These are phyloP conservation scores for Tolmerus cingulatus DNA, from an alignment of 2,888 invertebrate species.

Conservation along the genomic window DNA sequence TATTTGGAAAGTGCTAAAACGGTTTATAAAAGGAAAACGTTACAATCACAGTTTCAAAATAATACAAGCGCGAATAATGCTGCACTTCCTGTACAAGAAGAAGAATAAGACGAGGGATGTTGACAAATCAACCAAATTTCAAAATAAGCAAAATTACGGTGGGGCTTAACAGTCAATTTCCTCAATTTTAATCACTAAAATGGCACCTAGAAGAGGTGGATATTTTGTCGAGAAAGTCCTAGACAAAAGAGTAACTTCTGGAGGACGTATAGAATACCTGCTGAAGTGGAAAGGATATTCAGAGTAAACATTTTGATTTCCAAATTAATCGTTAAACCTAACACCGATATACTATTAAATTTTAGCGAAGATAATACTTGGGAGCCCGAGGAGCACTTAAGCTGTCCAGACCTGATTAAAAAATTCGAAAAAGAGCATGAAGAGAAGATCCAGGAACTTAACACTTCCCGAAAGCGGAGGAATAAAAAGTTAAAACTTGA, in stretches of 20 bases:
- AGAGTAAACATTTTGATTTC: constrained; percentile 65
- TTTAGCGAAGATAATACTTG: constrained; percentile 87
- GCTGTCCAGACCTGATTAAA: constrained; percentile 87
- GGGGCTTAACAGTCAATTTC: not conserved
- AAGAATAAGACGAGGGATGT: not conserved
- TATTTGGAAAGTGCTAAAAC: not conserved
- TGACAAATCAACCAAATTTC: not conserved
- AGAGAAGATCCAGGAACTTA: constrained; percentile 61
- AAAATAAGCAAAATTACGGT: not conserved
- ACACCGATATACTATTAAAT: not conserved
- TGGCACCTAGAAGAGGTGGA: constrained; percentile 63
- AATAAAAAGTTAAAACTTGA: constrained; percentile 65
- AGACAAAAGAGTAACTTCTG: constrained; percentile 75
- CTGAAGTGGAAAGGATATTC: constrained; percentile 83
- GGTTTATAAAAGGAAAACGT: not conserved
- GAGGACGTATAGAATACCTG: constrained; percentile 76
- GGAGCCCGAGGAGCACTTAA: constrained; percentile 94
- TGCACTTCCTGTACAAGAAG: not conserved
- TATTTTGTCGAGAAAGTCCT: constrained; percentile 91
- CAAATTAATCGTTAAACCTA: not conserved
- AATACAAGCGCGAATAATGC: not conserved
- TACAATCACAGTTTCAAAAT: not conserved
- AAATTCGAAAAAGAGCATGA: constrained; percentile 83
- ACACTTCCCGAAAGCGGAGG: not conserved
- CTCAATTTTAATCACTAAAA: not conserved